Evolutionary conservation across 2,888 invertebrate genomes (phyloP).

Genomic region (Lottia scabra): DNA sequence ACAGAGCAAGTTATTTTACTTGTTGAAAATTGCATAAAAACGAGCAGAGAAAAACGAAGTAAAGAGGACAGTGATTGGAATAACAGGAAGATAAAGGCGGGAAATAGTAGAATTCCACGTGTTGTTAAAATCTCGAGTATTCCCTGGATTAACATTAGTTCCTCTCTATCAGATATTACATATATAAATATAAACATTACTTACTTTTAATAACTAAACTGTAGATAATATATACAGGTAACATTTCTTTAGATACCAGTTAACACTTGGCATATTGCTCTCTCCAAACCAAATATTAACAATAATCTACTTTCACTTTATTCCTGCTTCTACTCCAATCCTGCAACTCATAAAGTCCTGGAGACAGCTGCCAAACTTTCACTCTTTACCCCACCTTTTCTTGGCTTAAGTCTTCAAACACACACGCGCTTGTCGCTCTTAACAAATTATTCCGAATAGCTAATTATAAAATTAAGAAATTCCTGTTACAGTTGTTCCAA

Average conservation of each 20-base stretch:
- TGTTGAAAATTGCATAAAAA: conserved; percentile 4
- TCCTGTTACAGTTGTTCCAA: conserved; percentile 2
- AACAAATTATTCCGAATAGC: neutral
- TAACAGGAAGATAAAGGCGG: neutral
- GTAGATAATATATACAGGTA: neutral
- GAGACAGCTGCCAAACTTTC: neutral
- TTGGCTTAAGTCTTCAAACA: neutral
- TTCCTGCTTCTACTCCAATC: too few species aligned
- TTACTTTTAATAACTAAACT: neutral
- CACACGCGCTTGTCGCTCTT: conserved; percentile 2
- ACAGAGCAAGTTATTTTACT: neutral
- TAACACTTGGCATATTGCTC: too few species aligned
- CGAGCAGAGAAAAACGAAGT: neutral
- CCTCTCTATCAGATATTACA: neutral
- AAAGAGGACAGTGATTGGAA: neutral
- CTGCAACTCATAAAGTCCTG: neutral
- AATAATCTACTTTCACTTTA: too few species aligned
- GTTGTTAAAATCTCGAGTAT: neutral
- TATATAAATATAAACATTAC: neutral
- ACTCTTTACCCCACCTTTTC: neutral
- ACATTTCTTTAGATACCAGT: neutral
- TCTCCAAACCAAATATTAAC: too few species aligned
- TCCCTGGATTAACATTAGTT: neutral
- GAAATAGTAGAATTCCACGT: conserved; percentile 1
- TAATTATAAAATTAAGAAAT: neutral